Evolutionary conservation across 2,888 invertebrate species (phyloP).

Genomic region (Sabellastarte sp.): DNA sequence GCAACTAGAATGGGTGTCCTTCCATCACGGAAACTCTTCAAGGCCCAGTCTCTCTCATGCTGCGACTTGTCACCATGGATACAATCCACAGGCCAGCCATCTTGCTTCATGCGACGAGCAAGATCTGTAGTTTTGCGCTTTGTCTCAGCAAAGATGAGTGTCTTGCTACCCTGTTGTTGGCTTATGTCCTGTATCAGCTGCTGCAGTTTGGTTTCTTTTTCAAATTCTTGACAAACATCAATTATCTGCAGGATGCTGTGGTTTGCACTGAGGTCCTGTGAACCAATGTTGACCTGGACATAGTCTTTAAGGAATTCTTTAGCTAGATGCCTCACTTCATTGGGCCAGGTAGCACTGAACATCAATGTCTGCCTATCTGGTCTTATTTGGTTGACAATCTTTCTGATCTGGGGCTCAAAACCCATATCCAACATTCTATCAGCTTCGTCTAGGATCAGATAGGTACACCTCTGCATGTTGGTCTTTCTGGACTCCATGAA

Average conservation of each 20-base stretch:
- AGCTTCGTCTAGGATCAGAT: slow-evolving; percentile 94
- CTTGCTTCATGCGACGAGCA: slow-evolving; percentile 76
- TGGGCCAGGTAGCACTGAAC: slow-evolving; percentile 99
- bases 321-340: slow-evolving; percentile 91
- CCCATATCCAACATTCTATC: too few relatives aligned
- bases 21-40: slow-evolving; percentile 71
- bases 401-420: slow-evolving; percentile 61
- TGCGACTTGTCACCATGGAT: slow-evolving; percentile 84
- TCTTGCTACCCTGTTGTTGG: slow-evolving; percentile 83
- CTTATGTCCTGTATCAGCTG: slow-evolving; percentile 78
- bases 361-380: slow-evolving; percentile 92
- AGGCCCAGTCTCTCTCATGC: slow-evolving; percentile 29
- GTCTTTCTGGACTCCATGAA: slow-evolving; percentile 71
- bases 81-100: slow-evolving; percentile 68
- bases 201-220: slow-evolving; percentile 70
- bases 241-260: slow-evolving; percentile 97
- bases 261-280: slow-evolving; percentile 86
- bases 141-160: slow-evolving; percentile 95
- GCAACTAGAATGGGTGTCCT: slow-evolving; percentile 85
- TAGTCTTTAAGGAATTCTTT: slow-evolving; percentile 94
- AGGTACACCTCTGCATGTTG: slow-evolving; percentile 66
- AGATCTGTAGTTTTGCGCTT: slow-evolving; percentile 94
- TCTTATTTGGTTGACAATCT: slow-evolving; percentile 20
- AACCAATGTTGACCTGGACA: slow-evolving; percentile 96
- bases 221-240: slow-evolving; percentile 90